Base-by-base conservation (phyloP, 2,113 vertebrate genomes). In the Ascaphus truei region DNA sequence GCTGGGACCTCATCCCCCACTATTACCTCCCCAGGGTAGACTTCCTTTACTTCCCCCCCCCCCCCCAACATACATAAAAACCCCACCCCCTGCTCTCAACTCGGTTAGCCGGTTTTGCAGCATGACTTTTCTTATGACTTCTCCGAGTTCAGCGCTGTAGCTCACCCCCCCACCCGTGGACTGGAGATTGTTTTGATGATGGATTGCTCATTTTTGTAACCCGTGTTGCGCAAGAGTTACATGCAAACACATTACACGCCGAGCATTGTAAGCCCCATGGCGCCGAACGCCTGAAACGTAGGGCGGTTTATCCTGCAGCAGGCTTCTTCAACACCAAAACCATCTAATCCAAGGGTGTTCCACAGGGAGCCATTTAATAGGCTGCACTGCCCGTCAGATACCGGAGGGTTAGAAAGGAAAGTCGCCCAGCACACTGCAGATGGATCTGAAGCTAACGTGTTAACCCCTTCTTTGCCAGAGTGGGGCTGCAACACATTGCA, bases 81-180 rank as follows among this genome's bases (percentile, higher is more conserved):
- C n/a, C 43, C 55, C 8, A 41, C 39, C 16, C 47, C 65, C 51
- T 41, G 63, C 36, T 66, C 25, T 23, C 27, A 15, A 13, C 16
- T 31, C 33, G 27, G 22, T 39, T 30, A 43, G 55, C 9, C 30
- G 2, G 11, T 23, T 25, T 23, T 58, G 11, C 37, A 33, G 52
- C 39, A 7, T 61, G n/a, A 71, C 47, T 71, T 71, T 37, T 13
- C 47, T 71, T 41, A 31, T 71, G 67, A 52, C 33, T 30, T 27
- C 16, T 16, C 22, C 3, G 6, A 48, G 53, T 51, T 39, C 26
- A 59, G 33, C 13, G 10, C 12, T 30, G 30, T 29, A 8, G 23
- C 20, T 37, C 23, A 25, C 56, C 55, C 56, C 55, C 16, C 55
- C 34, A 16, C 47, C 47, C 47, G 41, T 43, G 43, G 13, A 22